Evolutionary conservation across 2,888 invertebrate genomes (phyloP).

Genomic region (Bellardia bayeri): DNA sequence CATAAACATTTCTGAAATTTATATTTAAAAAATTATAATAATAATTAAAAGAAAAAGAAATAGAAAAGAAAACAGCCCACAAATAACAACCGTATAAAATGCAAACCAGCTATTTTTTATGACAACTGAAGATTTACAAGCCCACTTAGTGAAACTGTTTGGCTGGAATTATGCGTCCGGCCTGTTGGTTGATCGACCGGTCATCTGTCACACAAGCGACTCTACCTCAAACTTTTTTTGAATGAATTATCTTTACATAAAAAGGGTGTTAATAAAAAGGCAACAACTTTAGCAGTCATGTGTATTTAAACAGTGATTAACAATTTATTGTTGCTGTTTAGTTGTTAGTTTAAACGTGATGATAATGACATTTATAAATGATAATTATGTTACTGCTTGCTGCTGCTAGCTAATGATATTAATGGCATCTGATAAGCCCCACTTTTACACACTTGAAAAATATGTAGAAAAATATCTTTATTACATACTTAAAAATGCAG

Average conservation of each 20-base stretch:
- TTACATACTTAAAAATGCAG: slow-evolving; percentile 55
- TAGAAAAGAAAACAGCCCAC: too few relatives aligned
- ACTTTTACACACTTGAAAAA: slow-evolving; percentile 33
- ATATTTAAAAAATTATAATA: neutral
- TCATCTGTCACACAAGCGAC: neutral
- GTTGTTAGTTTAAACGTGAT: slow-evolving; percentile 34
- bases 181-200: neutral
- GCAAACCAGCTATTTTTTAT: neutral
- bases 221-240: neutral
- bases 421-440: slow-evolving; percentile 36
- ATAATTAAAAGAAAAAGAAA: neutral
- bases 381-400: slow-evolving; percentile 12
- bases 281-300: slow-evolving; percentile 5
- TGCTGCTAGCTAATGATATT: slow-evolving; percentile 19
- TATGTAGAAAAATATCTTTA: neutral
- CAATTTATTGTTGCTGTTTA: slow-evolving; percentile 30
- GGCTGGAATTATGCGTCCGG: neutral
- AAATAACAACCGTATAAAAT: neutral
- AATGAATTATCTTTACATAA: neutral
- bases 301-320: slow-evolving; percentile 50
- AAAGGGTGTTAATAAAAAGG: slow-evolving; percentile 1
- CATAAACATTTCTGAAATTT: neutral
- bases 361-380: slow-evolving; percentile 29
- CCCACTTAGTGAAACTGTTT: neutral
- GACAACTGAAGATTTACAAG: neutral